Conservation (phyloP, 2,113 vertebrate genomes). For the Alectura lathami region DNA sequence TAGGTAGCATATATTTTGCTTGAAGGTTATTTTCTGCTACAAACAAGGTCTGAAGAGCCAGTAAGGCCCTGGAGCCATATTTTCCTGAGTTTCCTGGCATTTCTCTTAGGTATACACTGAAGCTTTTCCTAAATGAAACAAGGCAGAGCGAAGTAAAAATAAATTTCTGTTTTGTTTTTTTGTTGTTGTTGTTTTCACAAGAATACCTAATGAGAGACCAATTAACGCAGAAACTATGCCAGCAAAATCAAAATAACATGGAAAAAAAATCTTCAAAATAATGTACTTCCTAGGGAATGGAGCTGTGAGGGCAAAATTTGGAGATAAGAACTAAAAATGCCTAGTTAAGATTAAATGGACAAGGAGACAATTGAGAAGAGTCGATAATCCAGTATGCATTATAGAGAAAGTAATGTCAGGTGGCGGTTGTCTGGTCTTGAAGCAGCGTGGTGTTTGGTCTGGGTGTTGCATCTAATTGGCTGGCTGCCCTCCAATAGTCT, state of each 20-base stretch:
- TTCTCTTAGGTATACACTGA: background rate
- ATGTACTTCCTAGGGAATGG: background rate
- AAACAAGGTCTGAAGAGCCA: background rate
- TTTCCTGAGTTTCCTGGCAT: background rate
- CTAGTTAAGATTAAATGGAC: background rate
- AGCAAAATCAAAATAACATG: background rate
- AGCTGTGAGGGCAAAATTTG: background rate
- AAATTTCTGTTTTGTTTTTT: background rate
- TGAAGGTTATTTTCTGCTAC: background rate
- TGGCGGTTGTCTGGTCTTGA: background rate
- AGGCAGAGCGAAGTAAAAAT: background rate
- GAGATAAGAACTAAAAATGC: background rate
- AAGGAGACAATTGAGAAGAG: background rate
- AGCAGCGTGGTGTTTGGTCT: background rate
- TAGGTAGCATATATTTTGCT: background rate
- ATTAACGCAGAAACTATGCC: background rate
- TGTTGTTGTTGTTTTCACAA: background rate
- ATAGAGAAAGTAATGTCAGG: background rate
- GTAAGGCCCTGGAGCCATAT: background rate
- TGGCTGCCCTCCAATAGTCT: background rate
- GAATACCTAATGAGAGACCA: background rate
- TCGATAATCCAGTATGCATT: background rate
- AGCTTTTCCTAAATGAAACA: background rate
- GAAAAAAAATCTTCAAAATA: background rate
- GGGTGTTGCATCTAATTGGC: background rate